Conservation (phyloP, 2,113 vertebrate genomes). For the Nanger granti region DNA sequence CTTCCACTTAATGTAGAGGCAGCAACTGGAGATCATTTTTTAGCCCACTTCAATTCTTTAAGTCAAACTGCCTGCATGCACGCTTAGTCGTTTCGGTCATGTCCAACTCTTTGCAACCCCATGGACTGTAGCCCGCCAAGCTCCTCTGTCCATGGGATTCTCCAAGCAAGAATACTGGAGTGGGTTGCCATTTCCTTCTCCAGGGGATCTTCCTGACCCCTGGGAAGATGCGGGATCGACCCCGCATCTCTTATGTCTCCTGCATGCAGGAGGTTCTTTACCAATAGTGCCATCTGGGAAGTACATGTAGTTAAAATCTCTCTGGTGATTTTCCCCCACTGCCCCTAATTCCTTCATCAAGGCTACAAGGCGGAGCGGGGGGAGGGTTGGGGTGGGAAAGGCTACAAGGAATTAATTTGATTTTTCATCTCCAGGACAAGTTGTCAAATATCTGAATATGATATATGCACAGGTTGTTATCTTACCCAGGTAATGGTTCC, state of each 20-base stretch:
- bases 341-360: neutral
- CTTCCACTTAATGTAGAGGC: neutral
- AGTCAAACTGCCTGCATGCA: neutral
- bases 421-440: neutral
- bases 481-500: neutral
- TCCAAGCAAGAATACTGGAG: neutral
- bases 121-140: neutral
- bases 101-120: neutral
- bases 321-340: neutral
- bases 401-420: neutral
- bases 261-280: neutral
- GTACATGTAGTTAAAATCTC: neutral
- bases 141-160: neutral
- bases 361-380: too few species aligned
- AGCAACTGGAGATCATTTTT: neutral
- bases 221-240: neutral
- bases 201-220: neutral
- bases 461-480: neutral
- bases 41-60: neutral
- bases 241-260: neutral
- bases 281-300: neutral
- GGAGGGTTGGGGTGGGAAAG: too few species aligned
- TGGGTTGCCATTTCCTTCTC: neutral
- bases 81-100: neutral
- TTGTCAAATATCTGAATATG: neutral